Evolutionary conservation across 2,797 vertebrate species (phyloP).

Genomic region (Peromyscus attwateri): DNA sequence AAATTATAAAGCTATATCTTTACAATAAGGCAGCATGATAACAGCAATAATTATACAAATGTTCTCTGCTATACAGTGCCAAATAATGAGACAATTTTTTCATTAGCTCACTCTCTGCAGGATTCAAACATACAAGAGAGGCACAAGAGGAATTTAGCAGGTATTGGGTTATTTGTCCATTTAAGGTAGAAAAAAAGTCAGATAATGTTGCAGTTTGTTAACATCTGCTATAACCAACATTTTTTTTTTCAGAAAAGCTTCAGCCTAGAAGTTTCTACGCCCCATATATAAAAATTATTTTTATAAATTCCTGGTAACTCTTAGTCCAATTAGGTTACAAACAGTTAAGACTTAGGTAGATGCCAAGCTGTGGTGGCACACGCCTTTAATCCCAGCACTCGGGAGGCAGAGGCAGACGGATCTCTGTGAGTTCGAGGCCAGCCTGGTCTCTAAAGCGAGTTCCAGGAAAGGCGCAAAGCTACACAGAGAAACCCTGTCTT

Average conservation of each 20-base stretch:
- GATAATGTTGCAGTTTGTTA: background rate
- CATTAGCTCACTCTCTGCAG: conserved; percentile 3
- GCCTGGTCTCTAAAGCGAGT: no score
- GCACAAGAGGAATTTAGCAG: background rate
- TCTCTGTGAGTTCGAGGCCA: no score
- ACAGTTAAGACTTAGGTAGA: background rate
- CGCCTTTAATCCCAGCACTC: no score
- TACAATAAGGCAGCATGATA: background rate
- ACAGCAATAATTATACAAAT: background rate
- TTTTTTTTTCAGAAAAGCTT: background rate
- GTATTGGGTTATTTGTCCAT: background rate
- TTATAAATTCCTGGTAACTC: conserved; percentile 5
- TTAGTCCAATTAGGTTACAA: conserved; percentile 5
- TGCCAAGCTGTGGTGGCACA: no score
- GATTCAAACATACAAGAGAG: background rate
- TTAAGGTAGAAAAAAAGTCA: conserved; percentile 12
- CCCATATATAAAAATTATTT: background rate
- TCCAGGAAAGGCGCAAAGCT: no score
- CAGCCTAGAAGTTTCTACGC: background rate
- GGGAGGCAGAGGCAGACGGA: no score
- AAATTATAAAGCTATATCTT: conserved; percentile 5
- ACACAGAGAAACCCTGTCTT: no score
- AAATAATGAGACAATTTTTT: background rate
- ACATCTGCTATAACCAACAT: background rate
- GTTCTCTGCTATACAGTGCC: background rate